Percentiles rank a stretch among this genome's conserved stretches.
phyloP scores from a whole-genome alignment of 1,140 invertebrate species.

The Globodera rostochiensis region DNA sequence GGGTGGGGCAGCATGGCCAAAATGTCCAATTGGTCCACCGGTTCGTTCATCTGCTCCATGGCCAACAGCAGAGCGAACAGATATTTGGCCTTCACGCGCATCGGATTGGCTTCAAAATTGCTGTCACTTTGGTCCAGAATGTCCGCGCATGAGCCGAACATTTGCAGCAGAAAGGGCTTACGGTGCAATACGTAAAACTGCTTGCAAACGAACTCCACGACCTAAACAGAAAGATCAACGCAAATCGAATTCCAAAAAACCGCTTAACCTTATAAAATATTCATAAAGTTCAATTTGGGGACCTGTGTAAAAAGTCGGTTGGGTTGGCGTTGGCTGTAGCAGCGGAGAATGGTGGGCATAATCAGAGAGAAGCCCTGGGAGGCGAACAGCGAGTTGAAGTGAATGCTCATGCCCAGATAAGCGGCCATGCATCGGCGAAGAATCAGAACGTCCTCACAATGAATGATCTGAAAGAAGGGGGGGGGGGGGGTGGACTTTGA shows the following conservation, averaged over 20 bases:
- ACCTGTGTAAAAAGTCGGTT: slow-evolving; percentile 82
- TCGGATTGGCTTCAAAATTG: slow-evolving; percentile 65
- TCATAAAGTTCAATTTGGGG: too few species aligned
- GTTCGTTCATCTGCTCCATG: slow-evolving; percentile 62
- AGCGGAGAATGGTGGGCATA: slow-evolving; percentile 91
- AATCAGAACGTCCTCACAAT: slow-evolving; percentile 44
- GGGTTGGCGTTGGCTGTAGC: slow-evolving; percentile 96
- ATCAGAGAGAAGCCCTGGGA: slow-evolving; percentile 93
- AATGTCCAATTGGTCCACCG: slow-evolving; percentile 73
- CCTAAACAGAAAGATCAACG: slow-evolving; percentile 62
- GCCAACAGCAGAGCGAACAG: slow-evolving; percentile 74
- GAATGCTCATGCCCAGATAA: slow-evolving; percentile 93
- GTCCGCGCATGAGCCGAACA: slow-evolving; percentile 96
- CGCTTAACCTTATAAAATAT: too few species aligned
- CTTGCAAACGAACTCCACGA: slow-evolving; percentile 95
- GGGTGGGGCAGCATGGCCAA: slow-evolving; percentile 85
- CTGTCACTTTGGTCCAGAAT: slow-evolving; percentile 76
- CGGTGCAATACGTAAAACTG: slow-evolving; percentile 97
- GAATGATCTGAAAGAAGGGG: slow-evolving; percentile 73
- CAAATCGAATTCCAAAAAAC: too few species aligned
- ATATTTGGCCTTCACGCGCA: slow-evolving; percentile 65
- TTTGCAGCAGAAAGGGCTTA: slow-evolving; percentile 89
- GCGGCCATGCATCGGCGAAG: slow-evolving; percentile 87
- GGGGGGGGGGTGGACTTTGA: too few species aligned
- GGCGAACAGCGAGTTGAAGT: slow-evolving; percentile 98